phyloP scores from a whole-genome alignment of 2,113 vertebrate species.

The Labrus mixtus region DNA sequence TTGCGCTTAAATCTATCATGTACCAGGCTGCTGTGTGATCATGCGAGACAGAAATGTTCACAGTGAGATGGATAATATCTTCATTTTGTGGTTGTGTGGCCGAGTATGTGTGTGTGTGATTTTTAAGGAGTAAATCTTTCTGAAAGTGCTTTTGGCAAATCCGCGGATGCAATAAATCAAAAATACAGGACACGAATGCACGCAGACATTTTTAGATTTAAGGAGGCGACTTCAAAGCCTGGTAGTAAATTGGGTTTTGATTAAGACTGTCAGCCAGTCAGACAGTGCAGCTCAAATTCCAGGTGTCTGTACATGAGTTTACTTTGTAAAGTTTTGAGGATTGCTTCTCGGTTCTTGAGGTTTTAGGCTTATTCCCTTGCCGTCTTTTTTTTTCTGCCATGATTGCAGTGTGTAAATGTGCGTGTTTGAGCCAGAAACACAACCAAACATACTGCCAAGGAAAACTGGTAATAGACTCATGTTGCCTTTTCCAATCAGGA shows the following conservation, averaged over 20 bases:
- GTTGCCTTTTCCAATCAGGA: constrained; percentile 62
- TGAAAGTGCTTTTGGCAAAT: constrained; percentile 21
- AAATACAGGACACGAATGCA: constrained; percentile 41
- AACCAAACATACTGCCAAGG: constrained; percentile 41
- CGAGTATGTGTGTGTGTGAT: constrained; percentile 15
- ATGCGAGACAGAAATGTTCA: constrained; percentile 4
- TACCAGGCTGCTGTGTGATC: background rate
- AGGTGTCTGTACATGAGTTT: constrained; percentile 30
- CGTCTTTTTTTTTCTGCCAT: constrained; percentile 11
- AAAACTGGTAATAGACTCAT: constrained; percentile 49
- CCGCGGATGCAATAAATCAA: constrained; percentile 57
- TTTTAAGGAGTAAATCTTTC: constrained; percentile 27
- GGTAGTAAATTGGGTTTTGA: constrained; percentile 24
- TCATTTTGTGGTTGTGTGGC: constrained; percentile 15
- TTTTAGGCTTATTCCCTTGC: constrained; percentile 42
- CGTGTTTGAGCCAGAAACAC: constrained; percentile 9
- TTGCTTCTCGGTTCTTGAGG: constrained; percentile 35
- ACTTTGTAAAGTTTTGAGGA: constrained; percentile 37
- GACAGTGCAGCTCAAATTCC: constrained; percentile 40
- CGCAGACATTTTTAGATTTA: constrained; percentile 23
- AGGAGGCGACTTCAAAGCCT: constrained; percentile 47
- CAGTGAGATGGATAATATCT: constrained; percentile 16
- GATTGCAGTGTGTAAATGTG: constrained; percentile 21
- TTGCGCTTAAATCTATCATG: background rate
- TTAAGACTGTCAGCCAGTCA: constrained; percentile 31